These are phyloP conservation scores for Drosophila lini DNA, from an alignment of 1,140 invertebrate species.

Conservation along the genomic window DNA sequence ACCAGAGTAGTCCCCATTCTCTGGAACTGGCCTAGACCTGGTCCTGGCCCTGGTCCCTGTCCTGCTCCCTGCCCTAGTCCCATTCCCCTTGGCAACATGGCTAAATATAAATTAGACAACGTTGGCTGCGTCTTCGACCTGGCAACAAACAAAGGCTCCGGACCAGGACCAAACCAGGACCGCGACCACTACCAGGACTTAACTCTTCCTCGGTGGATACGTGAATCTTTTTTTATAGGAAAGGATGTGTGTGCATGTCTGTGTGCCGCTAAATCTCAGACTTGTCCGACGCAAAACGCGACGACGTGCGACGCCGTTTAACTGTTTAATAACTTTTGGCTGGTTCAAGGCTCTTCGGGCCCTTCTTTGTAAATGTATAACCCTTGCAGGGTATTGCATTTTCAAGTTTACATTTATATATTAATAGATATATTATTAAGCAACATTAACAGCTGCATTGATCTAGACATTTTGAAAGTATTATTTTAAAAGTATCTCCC, in stretches of 20 bases:
- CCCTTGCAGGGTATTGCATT: neutral
- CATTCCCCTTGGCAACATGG: constrained; percentile 31
- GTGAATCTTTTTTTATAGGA: constrained; percentile 26
- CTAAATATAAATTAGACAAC: constrained; percentile 76
- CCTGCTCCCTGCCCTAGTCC: neutral
- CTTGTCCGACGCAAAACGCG: constrained; percentile 54
- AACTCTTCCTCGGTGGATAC: constrained; percentile 55
- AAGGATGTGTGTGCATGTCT: constrained; percentile 14
- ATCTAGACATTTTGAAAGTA: no score
- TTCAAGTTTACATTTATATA: no score
- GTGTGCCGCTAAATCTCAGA: constrained; percentile 59
- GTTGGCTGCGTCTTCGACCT: constrained; percentile 66
- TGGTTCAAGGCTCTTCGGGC: constrained; percentile 38
- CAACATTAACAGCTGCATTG: no score
- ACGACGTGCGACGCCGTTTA: constrained; percentile 79
- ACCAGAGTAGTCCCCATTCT: constrained; percentile 31
- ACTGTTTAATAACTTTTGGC: constrained; percentile 80
- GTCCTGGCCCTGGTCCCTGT: no score
- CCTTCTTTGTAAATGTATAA: neutral
- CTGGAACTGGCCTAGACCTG: neutral
- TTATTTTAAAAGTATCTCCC: no score
- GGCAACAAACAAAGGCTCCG: constrained; percentile 48
- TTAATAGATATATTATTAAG: no score
- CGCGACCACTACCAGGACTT: neutral
- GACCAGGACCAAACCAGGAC: constrained; percentile 2